Conservation (phyloP, 2,888 invertebrate species). For the Calameuta pallipes region DNA sequence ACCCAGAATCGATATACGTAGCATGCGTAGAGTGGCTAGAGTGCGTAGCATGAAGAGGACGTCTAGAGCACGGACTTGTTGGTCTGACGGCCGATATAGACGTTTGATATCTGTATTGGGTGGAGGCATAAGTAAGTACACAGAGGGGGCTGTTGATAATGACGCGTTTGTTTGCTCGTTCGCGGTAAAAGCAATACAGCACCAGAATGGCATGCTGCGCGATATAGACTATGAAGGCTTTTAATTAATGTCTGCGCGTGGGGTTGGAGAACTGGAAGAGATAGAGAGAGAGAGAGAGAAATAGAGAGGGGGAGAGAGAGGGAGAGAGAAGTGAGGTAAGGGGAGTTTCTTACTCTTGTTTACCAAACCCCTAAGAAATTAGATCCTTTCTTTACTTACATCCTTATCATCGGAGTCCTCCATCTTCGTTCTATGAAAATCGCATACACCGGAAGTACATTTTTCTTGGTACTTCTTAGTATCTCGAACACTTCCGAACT, state of each 20-base stretch:
- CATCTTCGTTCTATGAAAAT: neutral
- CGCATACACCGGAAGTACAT: neutral
- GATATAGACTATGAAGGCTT: slow-evolving; percentile 16
- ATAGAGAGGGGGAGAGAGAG: too few relatives aligned
- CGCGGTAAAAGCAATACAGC: slow-evolving; percentile 39
- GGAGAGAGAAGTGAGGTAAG: neutral
- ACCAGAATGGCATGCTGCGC: slow-evolving; percentile 24
- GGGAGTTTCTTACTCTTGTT: neutral
- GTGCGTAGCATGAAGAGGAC: neutral
- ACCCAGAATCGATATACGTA: neutral
- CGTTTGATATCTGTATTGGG: slow-evolving; percentile 13
- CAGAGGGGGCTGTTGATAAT: slow-evolving; percentile 38
- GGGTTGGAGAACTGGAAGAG: neutral
- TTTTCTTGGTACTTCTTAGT: neutral
- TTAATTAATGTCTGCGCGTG: slow-evolving; percentile 21
- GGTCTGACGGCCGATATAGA: neutral
- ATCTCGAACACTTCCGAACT: neutral
- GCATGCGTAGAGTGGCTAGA: neutral
- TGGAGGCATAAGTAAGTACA: slow-evolving; percentile 32
- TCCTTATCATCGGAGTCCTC: neutral
- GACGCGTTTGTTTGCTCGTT: slow-evolving; percentile 41
- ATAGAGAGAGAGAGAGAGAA: neutral
- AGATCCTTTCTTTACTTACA: neutral
- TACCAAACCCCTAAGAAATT: neutral
- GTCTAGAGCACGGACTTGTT: neutral